Conservation (phyloP, 2,888 invertebrate genomes). For the Stegana nigrithorax region DNA sequence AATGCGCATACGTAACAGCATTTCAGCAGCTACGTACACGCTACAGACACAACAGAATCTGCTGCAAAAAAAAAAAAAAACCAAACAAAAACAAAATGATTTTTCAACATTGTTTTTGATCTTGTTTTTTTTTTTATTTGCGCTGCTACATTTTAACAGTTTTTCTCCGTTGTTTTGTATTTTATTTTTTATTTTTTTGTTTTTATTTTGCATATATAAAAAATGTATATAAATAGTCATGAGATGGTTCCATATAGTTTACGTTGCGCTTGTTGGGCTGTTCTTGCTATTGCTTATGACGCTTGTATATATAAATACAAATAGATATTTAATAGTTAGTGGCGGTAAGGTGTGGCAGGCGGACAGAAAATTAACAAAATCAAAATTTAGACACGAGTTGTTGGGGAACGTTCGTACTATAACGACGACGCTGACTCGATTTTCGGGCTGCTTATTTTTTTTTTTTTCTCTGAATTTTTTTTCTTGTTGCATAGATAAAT, state of each 20-base stretch:
- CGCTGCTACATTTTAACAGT: not conserved
- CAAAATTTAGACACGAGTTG: too few species aligned
- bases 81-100: not conserved
- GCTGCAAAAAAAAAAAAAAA: not conserved
- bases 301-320: conserved; percentile 28
- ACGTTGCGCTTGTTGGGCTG: not conserved
- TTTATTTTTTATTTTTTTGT: conserved; percentile 34
- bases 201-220: conserved; percentile 30
- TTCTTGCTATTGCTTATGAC: not conserved
- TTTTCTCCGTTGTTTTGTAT: conserved; percentile 39
- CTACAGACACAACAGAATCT: too few species aligned
- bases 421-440: too few species aligned
- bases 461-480: not conserved
- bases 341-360: too few species aligned
- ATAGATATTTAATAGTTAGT: too few species aligned
- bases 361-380: not conserved
- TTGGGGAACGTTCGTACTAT: too few species aligned
- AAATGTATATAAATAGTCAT: conserved; percentile 22
- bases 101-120: not conserved
- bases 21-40: too few species aligned
- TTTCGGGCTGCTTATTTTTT: too few species aligned
- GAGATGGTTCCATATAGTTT: not conserved
- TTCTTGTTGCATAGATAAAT: not conserved
- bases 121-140: not conserved
- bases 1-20: too few species aligned